These are phyloP conservation scores for Lycaena phlaeas DNA, from an alignment of 2,888 invertebrate genomes.

Conservation along the genomic window DNA sequence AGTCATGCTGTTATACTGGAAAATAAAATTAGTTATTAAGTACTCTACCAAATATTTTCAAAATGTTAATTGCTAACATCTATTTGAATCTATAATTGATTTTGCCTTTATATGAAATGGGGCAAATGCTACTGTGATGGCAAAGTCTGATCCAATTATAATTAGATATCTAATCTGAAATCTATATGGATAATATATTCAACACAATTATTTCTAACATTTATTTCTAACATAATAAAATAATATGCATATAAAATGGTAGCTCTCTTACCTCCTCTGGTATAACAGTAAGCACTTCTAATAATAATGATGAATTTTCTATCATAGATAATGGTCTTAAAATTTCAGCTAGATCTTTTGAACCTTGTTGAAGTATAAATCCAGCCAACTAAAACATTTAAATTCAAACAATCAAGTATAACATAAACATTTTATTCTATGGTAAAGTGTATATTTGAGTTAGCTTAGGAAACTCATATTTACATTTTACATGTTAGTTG, in stretches of 20 bases:
- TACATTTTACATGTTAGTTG: too few species aligned
- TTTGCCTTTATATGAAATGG: too few species aligned
- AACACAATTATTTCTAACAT: too few species aligned
- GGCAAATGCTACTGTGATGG: not conserved
- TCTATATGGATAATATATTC: too few species aligned
- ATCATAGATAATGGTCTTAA: slow-evolving; percentile 75
- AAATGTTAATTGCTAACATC: too few species aligned
- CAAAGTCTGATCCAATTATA: too few species aligned
- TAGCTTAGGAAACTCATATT: too few species aligned
- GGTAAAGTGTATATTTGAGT: too few species aligned
- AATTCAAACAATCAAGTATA: slow-evolving; percentile 11
- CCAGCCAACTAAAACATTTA: slow-evolving; percentile 80
- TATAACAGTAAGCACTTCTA: slow-evolving; percentile 88
- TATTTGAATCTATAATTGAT: too few species aligned
- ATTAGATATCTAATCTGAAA: too few species aligned
- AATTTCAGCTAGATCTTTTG: slow-evolving; percentile 82
- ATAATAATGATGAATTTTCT: slow-evolving; percentile 63
- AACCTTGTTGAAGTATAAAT: slow-evolving; percentile 81
- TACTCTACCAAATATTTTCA: not conserved
- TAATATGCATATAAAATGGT: too few species aligned
- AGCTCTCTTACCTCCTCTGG: slow-evolving; percentile 85
- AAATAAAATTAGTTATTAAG: slow-evolving; percentile 6
- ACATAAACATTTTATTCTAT: not conserved
- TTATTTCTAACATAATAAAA: too few species aligned
- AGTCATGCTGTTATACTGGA: slow-evolving; percentile 63